Percentiles rank a stretch among this genome's conserved stretches.
phyloP scores from a whole-genome alignment of 2,113 vertebrate genomes.

The Bettongia penicillata region DNA sequence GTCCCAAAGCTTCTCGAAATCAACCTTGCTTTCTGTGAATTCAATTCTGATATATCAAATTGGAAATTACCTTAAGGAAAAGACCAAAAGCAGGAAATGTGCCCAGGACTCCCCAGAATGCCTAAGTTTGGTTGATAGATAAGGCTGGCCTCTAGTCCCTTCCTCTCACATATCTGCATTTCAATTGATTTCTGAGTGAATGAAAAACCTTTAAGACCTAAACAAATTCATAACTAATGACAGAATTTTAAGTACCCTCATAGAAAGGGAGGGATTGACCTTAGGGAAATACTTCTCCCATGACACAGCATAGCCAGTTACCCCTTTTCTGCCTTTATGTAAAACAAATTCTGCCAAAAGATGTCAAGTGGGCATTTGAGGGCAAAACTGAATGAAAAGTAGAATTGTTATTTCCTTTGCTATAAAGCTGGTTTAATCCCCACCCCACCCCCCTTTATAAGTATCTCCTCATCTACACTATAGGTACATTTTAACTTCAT shows the following conservation, averaged over 20 bases:
- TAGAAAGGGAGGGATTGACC: neutral
- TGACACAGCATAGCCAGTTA: neutral
- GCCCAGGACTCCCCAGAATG: neutral
- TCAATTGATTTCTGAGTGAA: neutral
- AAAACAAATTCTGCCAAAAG: neutral
- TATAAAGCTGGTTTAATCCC: neutral
- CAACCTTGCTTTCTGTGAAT: slow-evolving; percentile 9
- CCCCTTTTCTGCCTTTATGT: neutral
- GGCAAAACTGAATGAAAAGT: neutral
- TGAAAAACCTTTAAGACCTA: neutral
- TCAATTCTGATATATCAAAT: neutral
- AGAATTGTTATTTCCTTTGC: neutral
- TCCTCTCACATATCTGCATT: neutral
- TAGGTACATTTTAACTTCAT: neutral
- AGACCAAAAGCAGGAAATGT: neutral
- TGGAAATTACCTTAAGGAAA: slow-evolving; percentile 30
- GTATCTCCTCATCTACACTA: slow-evolving; percentile 1
- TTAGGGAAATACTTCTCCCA: slow-evolving; percentile 13
- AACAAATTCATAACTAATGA: neutral
- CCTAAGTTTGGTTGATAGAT: neutral
- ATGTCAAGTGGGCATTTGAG: neutral
- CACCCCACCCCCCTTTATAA: neutral
- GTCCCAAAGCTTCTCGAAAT: slow-evolving; percentile 19
- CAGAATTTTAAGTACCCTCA: neutral
- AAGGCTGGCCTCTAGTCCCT: neutral